Base-by-base conservation (phyloP, 2,113 vertebrate species). In the Ascaphus truei region DNA sequence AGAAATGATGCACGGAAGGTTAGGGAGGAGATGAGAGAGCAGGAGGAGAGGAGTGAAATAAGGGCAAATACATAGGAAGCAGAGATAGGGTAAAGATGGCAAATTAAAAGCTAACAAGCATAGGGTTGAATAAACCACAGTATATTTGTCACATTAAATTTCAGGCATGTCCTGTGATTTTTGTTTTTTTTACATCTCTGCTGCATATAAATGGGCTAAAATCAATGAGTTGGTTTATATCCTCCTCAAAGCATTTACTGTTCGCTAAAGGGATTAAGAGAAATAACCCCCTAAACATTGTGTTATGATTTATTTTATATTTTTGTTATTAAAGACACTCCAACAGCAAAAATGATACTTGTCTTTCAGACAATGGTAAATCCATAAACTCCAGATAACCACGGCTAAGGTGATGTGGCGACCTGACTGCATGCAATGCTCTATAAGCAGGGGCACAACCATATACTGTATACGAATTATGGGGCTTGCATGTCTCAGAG, bases 1-100 rank as follows among this genome's bases (percentile, higher is more conserved):
- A 34, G 52, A 61, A 61, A 71, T 71, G 26, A 61, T 61, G 66
- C 66, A 27, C 5, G 31, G 45, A 68, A 59, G 43, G 66, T 68
- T 65, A 66, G 36, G 63, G 25, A 66, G 34, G 51, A 56, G 56
- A 59, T 59, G 22, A 34, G 33, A 71, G 34, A 20, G 26, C 22
- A 52, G 26, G 43, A 61, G 56, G 43, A 55, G 16, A 52, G 31
- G 33, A 71, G 36, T 41, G 29, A 61, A 61, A 48, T n/a, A 31
- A 48, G 65, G 39, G 52, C 37, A 30, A 34, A 16, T 30, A 25
- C 13, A 20, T 30, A 22, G 51, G 29, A 67, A 43, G 50, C 23
- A 30, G 15, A 30, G 2, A 45, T 16, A 18, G 34, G n/a, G n/a
- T 22, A 41, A 33, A 27, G 34, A 55, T n/a, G n/a, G 29, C 48